Conservation (phyloP, 2,113 vertebrate species). For the Cygnus atratus region DNA sequence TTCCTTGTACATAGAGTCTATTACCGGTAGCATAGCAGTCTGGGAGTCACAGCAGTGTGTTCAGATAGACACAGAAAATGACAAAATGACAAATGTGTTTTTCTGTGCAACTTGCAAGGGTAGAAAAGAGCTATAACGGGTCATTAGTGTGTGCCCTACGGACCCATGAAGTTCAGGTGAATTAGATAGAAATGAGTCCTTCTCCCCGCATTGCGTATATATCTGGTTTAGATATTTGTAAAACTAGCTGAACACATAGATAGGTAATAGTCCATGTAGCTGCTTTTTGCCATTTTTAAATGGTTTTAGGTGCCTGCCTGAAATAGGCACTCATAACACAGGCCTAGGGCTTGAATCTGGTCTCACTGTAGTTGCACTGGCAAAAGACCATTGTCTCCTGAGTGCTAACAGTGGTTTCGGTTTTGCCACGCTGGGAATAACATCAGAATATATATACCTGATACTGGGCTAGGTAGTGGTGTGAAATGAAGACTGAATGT, state of each 20-base stretch:
- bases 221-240: not conserved
- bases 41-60: not conserved
- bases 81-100: not conserved
- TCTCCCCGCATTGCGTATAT: not conserved
- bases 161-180: not conserved
- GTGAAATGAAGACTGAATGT: not conserved
- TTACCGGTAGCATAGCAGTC: rapidly evolving
- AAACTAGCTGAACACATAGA: not conserved
- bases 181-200: not conserved
- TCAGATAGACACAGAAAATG: not conserved
- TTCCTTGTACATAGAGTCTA: not conserved
- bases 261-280: not conserved
- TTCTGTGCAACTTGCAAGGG: not conserved
- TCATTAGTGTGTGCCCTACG: too few relatives aligned
- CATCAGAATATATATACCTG: not conserved
- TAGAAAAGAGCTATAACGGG: not conserved
- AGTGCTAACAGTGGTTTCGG: not conserved
- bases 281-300: conserved; percentile 6
- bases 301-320: not conserved
- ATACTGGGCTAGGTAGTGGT: not conserved
- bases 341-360: not conserved
- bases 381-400: not conserved
- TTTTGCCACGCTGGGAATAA: not conserved
- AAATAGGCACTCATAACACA: not conserved
- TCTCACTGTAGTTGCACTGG: not conserved